These are phyloP conservation scores for Melitaea athalia DNA, from an alignment of 2,888 invertebrate species.

Conservation along the genomic window DNA sequence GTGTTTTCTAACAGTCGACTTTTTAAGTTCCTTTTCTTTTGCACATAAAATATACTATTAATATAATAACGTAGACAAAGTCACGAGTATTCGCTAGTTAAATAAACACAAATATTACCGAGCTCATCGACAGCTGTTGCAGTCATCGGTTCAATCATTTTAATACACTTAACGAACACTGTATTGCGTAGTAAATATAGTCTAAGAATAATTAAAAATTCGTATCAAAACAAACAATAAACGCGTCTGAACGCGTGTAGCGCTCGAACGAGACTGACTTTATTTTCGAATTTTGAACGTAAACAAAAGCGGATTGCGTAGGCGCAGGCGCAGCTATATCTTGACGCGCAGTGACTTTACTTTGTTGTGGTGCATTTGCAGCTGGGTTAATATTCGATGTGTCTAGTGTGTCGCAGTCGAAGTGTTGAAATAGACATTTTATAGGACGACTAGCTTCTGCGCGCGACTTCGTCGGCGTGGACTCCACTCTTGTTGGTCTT, in stretches of 20 bases:
- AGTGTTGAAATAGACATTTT: not conserved
- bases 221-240: constrained; percentile 21
- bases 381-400: not conserved
- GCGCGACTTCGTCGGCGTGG: too few species aligned
- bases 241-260: constrained; percentile 55
- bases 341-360: constrained; percentile 33
- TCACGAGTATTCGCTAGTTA: too few species aligned
- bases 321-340: constrained; percentile 44
- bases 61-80: too few species aligned
- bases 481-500: too few species aligned
- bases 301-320: constrained; percentile 43
- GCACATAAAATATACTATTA: too few species aligned
- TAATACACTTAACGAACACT: constrained; percentile 37
- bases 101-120: constrained; percentile 45
- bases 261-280: constrained; percentile 55
- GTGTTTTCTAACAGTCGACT: too few species aligned
- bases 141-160: constrained; percentile 55
- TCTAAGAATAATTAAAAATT: constrained; percentile 2
- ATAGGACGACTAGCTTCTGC: too few species aligned
- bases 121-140: constrained; percentile 53
- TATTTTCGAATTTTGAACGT: constrained; percentile 58
- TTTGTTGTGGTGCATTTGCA: constrained; percentile 26
- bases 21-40: too few species aligned
- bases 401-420: not conserved
- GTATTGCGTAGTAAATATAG: constrained; percentile 33